Conservation (phyloP, 2,888 invertebrate species). For the Drosophila paracracens region DNA sequence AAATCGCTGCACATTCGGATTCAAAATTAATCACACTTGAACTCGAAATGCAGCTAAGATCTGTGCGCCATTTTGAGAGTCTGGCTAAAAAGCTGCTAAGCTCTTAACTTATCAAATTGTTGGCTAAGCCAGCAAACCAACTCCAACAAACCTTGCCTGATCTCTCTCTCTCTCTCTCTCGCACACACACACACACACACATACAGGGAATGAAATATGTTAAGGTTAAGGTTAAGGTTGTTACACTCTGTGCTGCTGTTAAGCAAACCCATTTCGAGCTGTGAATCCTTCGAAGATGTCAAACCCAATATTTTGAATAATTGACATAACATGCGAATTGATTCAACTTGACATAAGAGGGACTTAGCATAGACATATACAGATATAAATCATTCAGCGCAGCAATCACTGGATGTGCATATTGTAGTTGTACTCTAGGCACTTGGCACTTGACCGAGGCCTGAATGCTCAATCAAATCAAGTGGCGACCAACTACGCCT, state of each 20-base stretch:
- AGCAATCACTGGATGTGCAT: neutral
- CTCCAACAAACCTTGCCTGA: constrained; percentile 1
- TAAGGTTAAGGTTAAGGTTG: neutral
- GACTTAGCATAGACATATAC: neutral
- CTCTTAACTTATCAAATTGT: constrained; percentile 33
- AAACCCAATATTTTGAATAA: neutral
- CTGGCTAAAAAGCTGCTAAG: constrained; percentile 23
- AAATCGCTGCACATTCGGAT: constrained; percentile 23
- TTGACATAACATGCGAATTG: neutral
- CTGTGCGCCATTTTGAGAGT: constrained; percentile 6
- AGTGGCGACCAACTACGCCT: neutral
- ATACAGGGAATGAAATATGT: neutral
- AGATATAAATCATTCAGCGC: neutral
- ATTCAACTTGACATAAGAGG: neutral
- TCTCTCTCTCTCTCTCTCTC: neutral
- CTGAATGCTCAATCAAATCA: neutral
- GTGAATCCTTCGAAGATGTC: neutral
- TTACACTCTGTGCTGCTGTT: neutral
- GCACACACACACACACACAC: neutral
- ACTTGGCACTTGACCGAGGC: neutral
- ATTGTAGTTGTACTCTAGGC: neutral
- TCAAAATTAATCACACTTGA: constrained; percentile 23
- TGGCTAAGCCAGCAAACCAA: constrained; percentile 19
- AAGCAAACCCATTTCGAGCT: neutral
- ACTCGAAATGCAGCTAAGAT: constrained; percentile 11